A percentile compares a stretch with the other conserved stretches of the same genome.
Conservation (phyloP, 2,113 vertebrate species). For the Ranitomeya variabilis region DNA sequence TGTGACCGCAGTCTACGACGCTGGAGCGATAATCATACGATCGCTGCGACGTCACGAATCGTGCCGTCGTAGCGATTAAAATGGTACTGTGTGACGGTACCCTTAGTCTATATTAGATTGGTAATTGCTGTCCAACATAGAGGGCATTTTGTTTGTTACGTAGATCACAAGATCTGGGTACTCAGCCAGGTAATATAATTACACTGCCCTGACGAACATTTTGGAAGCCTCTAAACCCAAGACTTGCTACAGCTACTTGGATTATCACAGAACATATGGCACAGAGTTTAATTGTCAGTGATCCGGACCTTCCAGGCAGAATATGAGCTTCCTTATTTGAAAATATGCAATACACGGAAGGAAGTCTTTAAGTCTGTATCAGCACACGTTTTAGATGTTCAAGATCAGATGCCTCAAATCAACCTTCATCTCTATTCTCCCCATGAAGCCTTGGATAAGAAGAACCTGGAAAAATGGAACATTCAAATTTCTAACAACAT, state of each 20-base stretch:
- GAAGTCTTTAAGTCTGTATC: not conserved
- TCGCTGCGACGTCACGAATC: too few relatives aligned
- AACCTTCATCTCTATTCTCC: not conserved
- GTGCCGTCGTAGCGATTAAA: too few relatives aligned
- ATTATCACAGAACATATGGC: not conserved
- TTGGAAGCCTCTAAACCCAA: not conserved
- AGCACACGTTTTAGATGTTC: not conserved
- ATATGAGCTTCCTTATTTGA: not conserved
- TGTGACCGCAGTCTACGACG: too few relatives aligned
- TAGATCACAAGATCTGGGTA: not conserved
- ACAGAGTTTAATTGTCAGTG: not conserved
- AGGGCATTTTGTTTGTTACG: not conserved
- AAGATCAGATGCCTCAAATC: not conserved
- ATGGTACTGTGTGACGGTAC: too few relatives aligned
- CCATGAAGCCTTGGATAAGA: not conserved
- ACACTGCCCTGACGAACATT: not conserved
- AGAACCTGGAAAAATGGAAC: not conserved
- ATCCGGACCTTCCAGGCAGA: not conserved
- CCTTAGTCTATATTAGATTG: not conserved
- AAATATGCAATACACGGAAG: not conserved
- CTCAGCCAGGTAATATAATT: not conserved
- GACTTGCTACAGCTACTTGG: not conserved
- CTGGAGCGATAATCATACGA: too few relatives aligned
- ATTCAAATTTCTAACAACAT: not conserved
- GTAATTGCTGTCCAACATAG: not conserved